A percentile compares a stretch with the other conserved stretches of the same genome.
These are phyloP conservation scores for Brachypodius melanocephalos DNA, from an alignment of 2,113 vertebrate species.

Conservation along the genomic window DNA sequence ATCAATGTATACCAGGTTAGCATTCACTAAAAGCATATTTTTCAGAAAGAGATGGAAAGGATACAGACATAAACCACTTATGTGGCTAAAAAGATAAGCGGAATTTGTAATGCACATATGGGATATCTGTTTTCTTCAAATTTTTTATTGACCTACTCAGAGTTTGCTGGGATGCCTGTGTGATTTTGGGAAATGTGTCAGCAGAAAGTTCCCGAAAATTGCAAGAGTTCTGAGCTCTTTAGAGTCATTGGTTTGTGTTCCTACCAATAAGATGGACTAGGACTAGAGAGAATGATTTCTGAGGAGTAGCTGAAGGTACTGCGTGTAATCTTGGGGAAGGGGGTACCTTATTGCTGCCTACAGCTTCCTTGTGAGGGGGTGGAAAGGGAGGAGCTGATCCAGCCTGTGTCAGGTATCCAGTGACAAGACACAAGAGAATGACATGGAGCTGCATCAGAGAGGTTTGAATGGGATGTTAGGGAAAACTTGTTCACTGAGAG, in stretches of 20 bases:
- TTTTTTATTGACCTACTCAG: neutral
- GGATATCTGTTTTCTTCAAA: neutral
- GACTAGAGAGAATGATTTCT: neutral
- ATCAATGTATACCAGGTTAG: neutral
- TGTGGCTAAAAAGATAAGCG: neutral
- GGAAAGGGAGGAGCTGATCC: neutral
- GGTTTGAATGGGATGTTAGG: neutral
- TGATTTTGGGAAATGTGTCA: neutral
- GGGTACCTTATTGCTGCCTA: neutral
- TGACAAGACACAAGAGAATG: fast-evolving
- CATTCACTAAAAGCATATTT: neutral
- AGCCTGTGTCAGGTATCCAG: neutral
- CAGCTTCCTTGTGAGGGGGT: neutral
- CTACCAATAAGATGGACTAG: neutral
- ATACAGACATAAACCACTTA: neutral
- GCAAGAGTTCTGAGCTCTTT: neutral
- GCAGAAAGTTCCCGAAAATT: neutral
- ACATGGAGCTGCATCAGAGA: neutral
- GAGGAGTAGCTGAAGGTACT: neutral
- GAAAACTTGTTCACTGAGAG: neutral
- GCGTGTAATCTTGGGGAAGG: neutral
- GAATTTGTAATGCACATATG: neutral
- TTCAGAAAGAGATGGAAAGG: neutral
- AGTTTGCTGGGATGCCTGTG: fast-evolving
- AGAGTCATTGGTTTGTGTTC: neutral